These are phyloP conservation scores for Furcifer pardalis DNA, from an alignment of 2,797 vertebrate genomes.

Conservation along the genomic window DNA sequence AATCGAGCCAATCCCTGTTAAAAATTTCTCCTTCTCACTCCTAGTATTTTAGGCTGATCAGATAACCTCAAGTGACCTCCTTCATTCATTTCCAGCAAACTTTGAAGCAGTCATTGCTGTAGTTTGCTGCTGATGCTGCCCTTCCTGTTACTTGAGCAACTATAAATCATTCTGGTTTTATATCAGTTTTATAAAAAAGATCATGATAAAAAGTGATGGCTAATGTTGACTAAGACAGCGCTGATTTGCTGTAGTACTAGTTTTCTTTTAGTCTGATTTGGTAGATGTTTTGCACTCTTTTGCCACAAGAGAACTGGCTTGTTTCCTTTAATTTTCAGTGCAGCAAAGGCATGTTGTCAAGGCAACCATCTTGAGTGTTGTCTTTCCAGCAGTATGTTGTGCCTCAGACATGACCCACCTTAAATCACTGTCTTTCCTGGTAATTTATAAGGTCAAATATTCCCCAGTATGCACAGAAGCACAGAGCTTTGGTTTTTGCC, in stretches of 20 bases:
- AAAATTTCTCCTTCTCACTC: constrained; percentile 23
- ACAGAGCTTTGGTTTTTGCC: constrained; percentile 62
- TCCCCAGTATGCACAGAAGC: constrained; percentile 59
- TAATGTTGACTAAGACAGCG: constrained; percentile 50
- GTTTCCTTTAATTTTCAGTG: constrained; percentile 61
- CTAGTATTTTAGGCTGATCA: not conserved
- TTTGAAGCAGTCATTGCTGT: constrained; percentile 3
- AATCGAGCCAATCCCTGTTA: not conserved
- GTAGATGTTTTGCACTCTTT: constrained; percentile 48
- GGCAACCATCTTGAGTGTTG: constrained; percentile 68
- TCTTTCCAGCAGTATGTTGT: constrained; percentile 62
- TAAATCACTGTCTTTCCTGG: constrained; percentile 58
- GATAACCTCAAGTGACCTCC: not conserved
- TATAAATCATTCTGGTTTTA: constrained; percentile 37
- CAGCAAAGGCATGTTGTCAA: constrained; percentile 66
- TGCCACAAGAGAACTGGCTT: constrained; percentile 16
- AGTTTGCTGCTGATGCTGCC: not conserved
- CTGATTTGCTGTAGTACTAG: constrained; percentile 45
- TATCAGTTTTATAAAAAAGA: constrained; percentile 52
- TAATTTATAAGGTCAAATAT: constrained; percentile 57
- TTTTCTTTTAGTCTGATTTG: constrained; percentile 65
- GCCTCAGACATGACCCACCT: constrained; percentile 50
- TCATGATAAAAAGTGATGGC: constrained; percentile 44
- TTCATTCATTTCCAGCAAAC: not conserved
- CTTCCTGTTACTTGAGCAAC: constrained; percentile 8